A percentile compares a stretch with the other conserved stretches of the same genome.
phyloP scores from a whole-genome alignment of 64 coral and sea anemone genomes.

The Montipora cactus region DNA sequence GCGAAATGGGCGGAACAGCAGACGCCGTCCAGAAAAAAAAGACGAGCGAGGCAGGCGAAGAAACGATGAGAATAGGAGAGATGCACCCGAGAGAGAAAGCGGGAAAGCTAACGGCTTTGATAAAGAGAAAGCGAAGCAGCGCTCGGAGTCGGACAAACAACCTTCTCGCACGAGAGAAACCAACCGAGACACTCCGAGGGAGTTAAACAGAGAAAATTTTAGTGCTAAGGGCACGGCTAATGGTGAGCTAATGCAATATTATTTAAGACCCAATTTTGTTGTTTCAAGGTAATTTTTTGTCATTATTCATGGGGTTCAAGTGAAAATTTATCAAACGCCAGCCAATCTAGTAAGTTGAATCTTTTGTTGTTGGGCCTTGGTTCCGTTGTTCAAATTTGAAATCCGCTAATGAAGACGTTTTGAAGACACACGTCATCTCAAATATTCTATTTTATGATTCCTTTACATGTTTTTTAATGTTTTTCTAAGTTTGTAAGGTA shows the following conservation, averaged over 20 bases:
- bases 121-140: constrained; percentile 76
- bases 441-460: background rate
- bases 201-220: constrained; percentile 60
- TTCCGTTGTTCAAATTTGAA: constrained; percentile 46
- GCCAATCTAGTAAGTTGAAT: background rate
- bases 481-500: background rate
- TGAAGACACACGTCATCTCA: background rate
- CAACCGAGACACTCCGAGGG: constrained; percentile 37
- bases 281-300: background rate
- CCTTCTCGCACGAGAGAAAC: constrained; percentile 30
- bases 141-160: constrained; percentile 68
- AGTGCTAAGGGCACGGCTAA: constrained; percentile 35
- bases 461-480: background rate
- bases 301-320: background rate
- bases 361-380: background rate
- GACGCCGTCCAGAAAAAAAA: constrained; percentile 85
- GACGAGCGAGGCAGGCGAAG: constrained; percentile 86
- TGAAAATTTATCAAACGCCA: constrained; percentile 10
- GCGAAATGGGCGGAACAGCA: constrained; percentile 93
- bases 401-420: background rate
- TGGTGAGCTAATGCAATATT: constrained; percentile 13
- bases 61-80: constrained; percentile 68
- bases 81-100: constrained; percentile 73
- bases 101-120: constrained; percentile 69
- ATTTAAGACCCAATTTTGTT: background rate